phyloP scores from a whole-genome alignment of 2,113 vertebrate species.

The Ceratotherium simum region DNA sequence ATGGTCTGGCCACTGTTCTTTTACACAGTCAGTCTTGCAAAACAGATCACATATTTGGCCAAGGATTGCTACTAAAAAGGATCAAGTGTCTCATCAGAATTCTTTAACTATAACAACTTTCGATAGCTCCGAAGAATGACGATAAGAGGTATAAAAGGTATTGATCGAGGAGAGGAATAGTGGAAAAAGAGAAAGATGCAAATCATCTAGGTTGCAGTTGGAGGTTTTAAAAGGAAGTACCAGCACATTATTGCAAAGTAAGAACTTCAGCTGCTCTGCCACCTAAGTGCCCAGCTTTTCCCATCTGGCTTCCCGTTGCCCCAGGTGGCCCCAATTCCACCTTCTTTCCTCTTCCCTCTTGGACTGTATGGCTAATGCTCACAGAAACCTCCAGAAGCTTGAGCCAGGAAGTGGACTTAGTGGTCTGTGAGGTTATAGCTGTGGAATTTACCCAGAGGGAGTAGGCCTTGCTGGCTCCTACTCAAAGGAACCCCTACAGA shows the following conservation, averaged over 20 bases:
- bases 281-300: background rate
- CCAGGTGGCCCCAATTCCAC: background rate
- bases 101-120: background rate
- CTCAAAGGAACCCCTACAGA: background rate
- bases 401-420: background rate
- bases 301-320: background rate
- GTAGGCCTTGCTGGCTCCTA: constrained; percentile 4
- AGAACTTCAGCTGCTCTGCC: background rate
- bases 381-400: background rate
- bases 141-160: background rate
- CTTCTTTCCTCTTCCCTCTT: background rate
- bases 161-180: background rate
- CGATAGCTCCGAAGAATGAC: background rate
- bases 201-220: background rate
- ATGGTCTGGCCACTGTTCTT: background rate
- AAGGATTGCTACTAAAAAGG: constrained; percentile 13
- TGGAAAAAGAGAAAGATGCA: background rate
- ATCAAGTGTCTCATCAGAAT: background rate
- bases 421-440: constrained; percentile 20
- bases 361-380: background rate
- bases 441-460: constrained; percentile 17
- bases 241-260: background rate
- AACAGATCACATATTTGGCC: background rate
- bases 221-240: constrained; percentile 9
- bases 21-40: background rate